Base-by-base conservation (phyloP, 2,797 vertebrate genomes). In the Hippoglossus hippoglossus region DNA sequence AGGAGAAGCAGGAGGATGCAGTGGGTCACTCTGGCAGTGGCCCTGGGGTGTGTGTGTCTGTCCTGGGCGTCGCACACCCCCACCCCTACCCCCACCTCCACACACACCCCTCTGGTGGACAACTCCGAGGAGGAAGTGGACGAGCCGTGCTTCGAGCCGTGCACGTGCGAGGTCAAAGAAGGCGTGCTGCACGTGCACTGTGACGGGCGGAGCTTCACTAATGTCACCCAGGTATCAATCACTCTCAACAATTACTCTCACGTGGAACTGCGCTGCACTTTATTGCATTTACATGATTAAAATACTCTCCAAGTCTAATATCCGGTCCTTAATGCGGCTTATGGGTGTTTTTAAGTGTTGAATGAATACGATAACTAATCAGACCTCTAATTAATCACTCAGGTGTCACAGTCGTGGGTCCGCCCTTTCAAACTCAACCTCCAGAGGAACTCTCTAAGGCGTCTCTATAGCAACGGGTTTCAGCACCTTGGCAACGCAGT, bases 381-480 rank as follows among this genome's bases (percentile, higher is more conserved):
- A 88, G 73, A 77, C 71, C 79, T 76, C 60, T 82, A 83, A 89
- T 92, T 84, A 87, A 87, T 89, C 92, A 81, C 64, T 72, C 88
- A 94, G 93, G 94, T 95, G 90, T 94, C 94, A 82, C 94, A 95
- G 85, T 94, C 94, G 7, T 95, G 94, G 94, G 89, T 95, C 77
- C 97, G 98, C 93, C 98, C 98, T 89, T 99, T 99, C 86, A 98
- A 99, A 95, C 95, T 99, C 92, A 98, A 99, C 92, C 94, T 99
- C 92, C 97, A 99, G 93, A 97, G 96, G 90, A 99, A 99, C 96
- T 97, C 96, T 83, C 95, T 99, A 85, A 96, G 97, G 91, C 97
- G 96, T 94, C 97, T 99, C 93, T 99, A 99, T 95, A 97, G 97
- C 94, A 99, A 99, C 95, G 97, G 97, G 90, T 99, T 99, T 87